phyloP scores from a whole-genome alignment of 1,140 invertebrate genomes.

The Mamestra configurata region DNA sequence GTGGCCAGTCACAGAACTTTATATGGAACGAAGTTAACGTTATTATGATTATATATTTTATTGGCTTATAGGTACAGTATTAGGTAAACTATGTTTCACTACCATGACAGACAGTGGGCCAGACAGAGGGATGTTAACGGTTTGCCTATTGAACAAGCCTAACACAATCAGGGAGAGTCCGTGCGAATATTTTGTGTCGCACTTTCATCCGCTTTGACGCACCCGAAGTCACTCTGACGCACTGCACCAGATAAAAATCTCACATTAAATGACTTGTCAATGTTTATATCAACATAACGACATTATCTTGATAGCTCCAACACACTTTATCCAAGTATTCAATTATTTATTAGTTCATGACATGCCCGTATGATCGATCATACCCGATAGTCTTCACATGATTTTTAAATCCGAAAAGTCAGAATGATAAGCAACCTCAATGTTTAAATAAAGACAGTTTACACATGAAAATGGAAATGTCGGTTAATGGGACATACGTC shows the following conservation, averaged over 20 bases:
- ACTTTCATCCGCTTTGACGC: not conserved
- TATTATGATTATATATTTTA: too few species aligned
- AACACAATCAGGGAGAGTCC: too few species aligned
- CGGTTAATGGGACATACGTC: not conserved
- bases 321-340: not conserved
- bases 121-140: too few species aligned
- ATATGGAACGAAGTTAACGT: conserved; percentile 14
- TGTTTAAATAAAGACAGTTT: not conserved
- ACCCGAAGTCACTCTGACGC: too few species aligned
- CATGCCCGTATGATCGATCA: not conserved
- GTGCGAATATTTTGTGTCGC: too few species aligned
- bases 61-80: too few species aligned
- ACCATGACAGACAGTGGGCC: too few species aligned
- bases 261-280: not conserved
- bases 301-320: conserved; percentile 18
- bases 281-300: conserved; percentile 6
- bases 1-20: conserved; percentile 2
- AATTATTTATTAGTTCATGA: not conserved
- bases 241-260: not conserved
- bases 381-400: conserved; percentile 1
- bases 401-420: not conserved
- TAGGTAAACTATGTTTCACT: too few species aligned
- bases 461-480: not conserved
- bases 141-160: too few species aligned
- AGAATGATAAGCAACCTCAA: not conserved